Evolutionary conservation across 2,888 invertebrate species (phyloP).

Genomic region (Scaptomyza flava): DNA sequence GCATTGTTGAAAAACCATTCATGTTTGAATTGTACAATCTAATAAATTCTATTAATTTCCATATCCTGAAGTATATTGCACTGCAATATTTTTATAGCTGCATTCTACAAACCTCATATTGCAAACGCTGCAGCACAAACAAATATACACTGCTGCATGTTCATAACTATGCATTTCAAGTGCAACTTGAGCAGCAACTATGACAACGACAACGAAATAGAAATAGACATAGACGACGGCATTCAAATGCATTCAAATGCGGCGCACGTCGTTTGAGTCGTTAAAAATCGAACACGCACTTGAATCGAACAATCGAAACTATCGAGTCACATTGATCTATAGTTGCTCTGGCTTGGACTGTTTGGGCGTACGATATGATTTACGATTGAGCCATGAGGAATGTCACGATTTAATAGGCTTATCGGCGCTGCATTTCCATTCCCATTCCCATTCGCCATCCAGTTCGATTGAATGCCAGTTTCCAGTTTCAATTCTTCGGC

Average conservation of each 20-base stretch:
- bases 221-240: slow-evolving; percentile 17
- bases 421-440: slow-evolving; percentile 53
- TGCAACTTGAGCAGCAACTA: slow-evolving; percentile 40
- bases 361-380: slow-evolving; percentile 62
- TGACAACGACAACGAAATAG: slow-evolving; percentile 1
- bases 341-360: slow-evolving; percentile 29
- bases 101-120: not conserved
- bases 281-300: slow-evolving; percentile 81
- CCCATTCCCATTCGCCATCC: slow-evolving; percentile 5
- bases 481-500: slow-evolving; percentile 47
- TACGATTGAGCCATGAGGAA: slow-evolving; percentile 79
- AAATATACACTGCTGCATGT: slow-evolving; percentile 8
- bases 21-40: not conserved
- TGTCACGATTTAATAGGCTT: slow-evolving; percentile 80
- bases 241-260: slow-evolving; percentile 60
- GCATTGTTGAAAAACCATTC: not conserved
- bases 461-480: slow-evolving; percentile 23
- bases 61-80: not conserved
- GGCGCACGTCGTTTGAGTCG: slow-evolving; percentile 66
- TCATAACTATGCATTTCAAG: slow-evolving; percentile 43
- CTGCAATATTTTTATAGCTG: not conserved
- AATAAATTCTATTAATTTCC: not conserved
- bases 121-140: slow-evolving; percentile 6
- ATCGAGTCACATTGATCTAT: slow-evolving; percentile 76
- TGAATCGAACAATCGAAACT: slow-evolving; percentile 56